Conservation (phyloP, 2,888 invertebrate species). For the Troilus luridus region DNA sequence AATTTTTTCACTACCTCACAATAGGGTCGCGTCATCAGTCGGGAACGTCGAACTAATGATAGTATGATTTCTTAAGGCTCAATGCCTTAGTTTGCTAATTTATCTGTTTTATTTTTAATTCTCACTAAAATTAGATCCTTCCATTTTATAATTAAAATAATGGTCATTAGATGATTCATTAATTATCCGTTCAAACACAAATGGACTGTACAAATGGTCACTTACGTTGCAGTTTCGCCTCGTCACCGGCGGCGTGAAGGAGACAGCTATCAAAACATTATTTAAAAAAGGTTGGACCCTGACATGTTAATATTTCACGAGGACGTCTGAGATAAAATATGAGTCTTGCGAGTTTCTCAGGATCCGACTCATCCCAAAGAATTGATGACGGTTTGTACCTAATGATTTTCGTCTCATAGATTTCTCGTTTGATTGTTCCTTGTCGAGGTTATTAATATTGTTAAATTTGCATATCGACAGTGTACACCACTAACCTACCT, state of each 20-base stretch:
- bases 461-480: not conserved
- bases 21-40: too few species aligned
- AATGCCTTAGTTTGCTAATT: too few species aligned
- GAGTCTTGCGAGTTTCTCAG: conserved; percentile 13
- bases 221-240: not conserved
- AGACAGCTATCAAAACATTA: conserved; percentile 24
- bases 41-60: too few species aligned
- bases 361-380: not conserved
- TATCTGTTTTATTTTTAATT: not conserved
- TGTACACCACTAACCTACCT: too few species aligned
- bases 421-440: conserved; percentile 15
- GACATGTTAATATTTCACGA: conserved; percentile 45
- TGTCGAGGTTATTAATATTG: not conserved
- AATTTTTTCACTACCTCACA: too few species aligned
- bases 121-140: not conserved
- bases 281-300: conserved; percentile 19
- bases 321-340: conserved; percentile 11
- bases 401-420: not conserved
- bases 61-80: too few species aligned
- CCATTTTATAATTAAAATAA: not conserved
- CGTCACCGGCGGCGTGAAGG: not conserved
- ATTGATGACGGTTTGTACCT: conserved; percentile 24
- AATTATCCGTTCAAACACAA: not conserved
- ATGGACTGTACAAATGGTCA: not conserved
- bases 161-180: not conserved